phyloP scores from a whole-genome alignment of 2,113 vertebrate species.

The Helogale parvula region DNA sequence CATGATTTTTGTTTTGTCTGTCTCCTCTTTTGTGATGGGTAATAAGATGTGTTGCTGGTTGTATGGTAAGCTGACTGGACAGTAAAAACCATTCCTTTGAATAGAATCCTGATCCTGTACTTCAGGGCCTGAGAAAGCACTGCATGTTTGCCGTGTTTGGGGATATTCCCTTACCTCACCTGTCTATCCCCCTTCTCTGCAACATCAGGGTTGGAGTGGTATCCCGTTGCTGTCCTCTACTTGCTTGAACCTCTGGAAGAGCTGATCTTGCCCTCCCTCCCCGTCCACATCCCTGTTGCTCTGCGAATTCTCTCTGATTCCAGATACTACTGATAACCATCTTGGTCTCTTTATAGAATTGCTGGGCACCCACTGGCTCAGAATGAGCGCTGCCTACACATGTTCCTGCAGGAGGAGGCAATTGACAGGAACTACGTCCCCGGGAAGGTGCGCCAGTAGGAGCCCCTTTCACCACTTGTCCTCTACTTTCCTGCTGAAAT shows the following conservation, averaged over 20 bases:
- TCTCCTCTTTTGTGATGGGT: constrained; percentile 33
- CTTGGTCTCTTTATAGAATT: constrained; percentile 90
- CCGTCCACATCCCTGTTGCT: neutral
- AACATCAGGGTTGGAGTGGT: neutral
- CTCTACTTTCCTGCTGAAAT: constrained; percentile 89
- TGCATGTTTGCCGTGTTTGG: constrained; percentile 17
- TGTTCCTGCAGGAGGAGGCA: constrained; percentile 99
- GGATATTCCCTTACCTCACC: neutral
- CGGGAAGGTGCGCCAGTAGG: constrained; percentile 98
- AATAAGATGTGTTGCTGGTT: neutral
- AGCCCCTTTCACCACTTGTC: constrained; percentile 85
- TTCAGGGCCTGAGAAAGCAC: neutral
- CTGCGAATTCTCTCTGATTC: neutral
- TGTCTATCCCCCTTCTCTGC: neutral
- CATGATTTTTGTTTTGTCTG: constrained; percentile 19
- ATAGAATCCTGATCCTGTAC: constrained; percentile 20
- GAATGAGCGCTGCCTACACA: constrained; percentile 99
- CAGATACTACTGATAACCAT: constrained; percentile 56
- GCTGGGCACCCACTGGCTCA: constrained; percentile 99
- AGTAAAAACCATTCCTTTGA: constrained; percentile 39
- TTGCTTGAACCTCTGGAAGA: constrained; percentile 5
- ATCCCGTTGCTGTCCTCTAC: neutral
- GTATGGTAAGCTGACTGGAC: neutral
- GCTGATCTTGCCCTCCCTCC: neutral
- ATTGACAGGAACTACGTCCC: constrained; percentile 99